Percentiles rank a stretch among this genome's conserved stretches.
These are phyloP conservation scores for Menura novaehollandiae DNA, from an alignment of 2,113 vertebrate species.

Conservation along the genomic window DNA sequence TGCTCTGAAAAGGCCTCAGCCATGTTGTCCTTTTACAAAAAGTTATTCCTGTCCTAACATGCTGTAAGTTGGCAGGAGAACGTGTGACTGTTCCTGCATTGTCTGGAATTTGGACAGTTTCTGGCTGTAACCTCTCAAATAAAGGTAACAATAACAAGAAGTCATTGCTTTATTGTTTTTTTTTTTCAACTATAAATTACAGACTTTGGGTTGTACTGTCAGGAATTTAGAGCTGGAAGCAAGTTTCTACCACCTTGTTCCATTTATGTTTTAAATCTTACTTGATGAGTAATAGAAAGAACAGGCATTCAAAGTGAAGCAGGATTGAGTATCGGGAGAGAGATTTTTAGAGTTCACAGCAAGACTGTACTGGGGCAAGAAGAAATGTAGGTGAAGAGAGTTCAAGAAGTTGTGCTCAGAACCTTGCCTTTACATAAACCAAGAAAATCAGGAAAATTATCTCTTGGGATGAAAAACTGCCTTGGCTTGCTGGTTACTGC, in stretches of 20 bases:
- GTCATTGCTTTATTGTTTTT: slow-evolving; percentile 28
- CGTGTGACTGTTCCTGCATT: slow-evolving; percentile 48
- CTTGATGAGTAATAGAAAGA: slow-evolving; percentile 25
- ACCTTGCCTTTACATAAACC: background rate
- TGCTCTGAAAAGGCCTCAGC: slow-evolving; percentile 6
- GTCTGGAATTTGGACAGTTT: slow-evolving; percentile 67
- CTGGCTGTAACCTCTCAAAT: slow-evolving; percentile 64
- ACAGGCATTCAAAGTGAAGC: background rate
- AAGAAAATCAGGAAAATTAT: background rate
- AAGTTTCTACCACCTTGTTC: slow-evolving; percentile 54
- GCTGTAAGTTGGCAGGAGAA: slow-evolving; percentile 38
- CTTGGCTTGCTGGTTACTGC: background rate
- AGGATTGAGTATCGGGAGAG: background rate
- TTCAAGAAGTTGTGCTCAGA: background rate
- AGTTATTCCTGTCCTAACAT: slow-evolving; percentile 46
- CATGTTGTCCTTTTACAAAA: slow-evolving; percentile 24
- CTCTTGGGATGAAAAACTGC: background rate
- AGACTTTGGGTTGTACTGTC: slow-evolving; percentile 23
- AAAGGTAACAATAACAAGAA: slow-evolving; percentile 67
- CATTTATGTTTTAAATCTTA: slow-evolving; percentile 13
- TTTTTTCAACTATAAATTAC: slow-evolving; percentile 55
- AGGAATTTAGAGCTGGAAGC: slow-evolving; percentile 41
- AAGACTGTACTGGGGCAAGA: background rate
- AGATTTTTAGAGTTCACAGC: background rate
- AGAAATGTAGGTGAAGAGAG: background rate